A percentile compares a stretch with the other conserved stretches of the same genome.
Conservation (phyloP, 2,888 invertebrate species). For the Drosophila differens region DNA sequence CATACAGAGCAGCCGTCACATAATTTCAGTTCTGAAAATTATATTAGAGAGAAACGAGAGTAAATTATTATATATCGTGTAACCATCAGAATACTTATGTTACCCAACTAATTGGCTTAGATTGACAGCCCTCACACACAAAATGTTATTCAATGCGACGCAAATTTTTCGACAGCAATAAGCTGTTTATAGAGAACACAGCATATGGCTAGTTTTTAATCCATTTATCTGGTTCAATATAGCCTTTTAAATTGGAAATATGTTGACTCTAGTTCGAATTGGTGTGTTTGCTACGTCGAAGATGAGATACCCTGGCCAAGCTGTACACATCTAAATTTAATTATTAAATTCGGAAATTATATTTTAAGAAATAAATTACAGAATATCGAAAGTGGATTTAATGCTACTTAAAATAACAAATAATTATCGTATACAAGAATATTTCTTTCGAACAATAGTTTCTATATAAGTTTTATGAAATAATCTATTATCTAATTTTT, state of each 20-base stretch:
- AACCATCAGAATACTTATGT: slow-evolving; percentile 10
- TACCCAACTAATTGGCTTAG: slow-evolving; percentile 41
- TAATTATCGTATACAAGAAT: neutral
- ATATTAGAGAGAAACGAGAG: slow-evolving; percentile 18
- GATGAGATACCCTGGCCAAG: slow-evolving; percentile 1
- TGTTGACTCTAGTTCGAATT: neutral
- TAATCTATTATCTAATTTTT: neutral
- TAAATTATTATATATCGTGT: slow-evolving; percentile 25
- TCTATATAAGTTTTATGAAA: neutral
- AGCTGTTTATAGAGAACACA: neutral
- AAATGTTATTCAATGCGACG: slow-evolving; percentile 30
- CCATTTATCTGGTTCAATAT: neutral
- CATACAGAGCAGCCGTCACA: slow-evolving; percentile 50
- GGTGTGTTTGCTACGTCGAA: neutral
- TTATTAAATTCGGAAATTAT: neutral
- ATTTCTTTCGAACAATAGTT: neutral
- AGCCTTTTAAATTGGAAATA: neutral
- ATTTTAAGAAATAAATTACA: neutral
- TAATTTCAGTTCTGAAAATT: slow-evolving; percentile 42
- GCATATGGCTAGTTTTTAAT: neutral
- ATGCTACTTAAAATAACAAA: neutral
- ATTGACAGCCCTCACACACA: slow-evolving; percentile 3
- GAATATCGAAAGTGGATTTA: neutral
- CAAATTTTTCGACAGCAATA: neutral
- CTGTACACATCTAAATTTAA: neutral